phyloP scores from a whole-genome alignment of 1,140 invertebrate genomes.

The Pararge aegeria region DNA sequence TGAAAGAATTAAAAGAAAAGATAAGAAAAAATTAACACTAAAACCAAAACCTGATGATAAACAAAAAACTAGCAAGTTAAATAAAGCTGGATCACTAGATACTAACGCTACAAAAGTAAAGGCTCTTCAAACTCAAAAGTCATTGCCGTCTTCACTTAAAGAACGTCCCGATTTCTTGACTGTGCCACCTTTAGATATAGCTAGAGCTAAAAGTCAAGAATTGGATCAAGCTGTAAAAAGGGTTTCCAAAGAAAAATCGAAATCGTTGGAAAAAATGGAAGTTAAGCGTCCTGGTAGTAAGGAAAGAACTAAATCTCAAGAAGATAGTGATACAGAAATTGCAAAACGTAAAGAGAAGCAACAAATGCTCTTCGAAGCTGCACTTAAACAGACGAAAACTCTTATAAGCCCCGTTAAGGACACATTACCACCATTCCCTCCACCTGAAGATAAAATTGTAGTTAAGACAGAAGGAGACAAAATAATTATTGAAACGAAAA shows the following conservation, averaged over 20 bases:
- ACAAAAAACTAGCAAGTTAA: conserved; percentile 61
- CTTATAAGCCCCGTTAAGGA: conserved; percentile 85
- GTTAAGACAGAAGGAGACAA: conserved; percentile 83
- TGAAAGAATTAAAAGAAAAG: conserved; percentile 76
- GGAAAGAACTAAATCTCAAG: conserved; percentile 84
- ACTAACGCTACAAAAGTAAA: conserved; percentile 73
- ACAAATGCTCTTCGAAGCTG: conserved; percentile 85
- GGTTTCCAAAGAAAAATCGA: conserved; percentile 83
- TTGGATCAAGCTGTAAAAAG: conserved; percentile 79
- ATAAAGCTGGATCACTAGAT: conserved; percentile 73
- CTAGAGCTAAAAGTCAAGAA: conserved; percentile 83
- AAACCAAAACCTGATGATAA: conserved; percentile 74
- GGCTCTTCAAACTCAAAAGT: conserved; percentile 76
- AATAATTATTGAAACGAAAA: conserved; percentile 83
- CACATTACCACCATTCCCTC: conserved; percentile 83
- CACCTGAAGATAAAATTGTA: conserved; percentile 84
- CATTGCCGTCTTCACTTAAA: conserved; percentile 76
- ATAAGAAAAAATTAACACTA: conserved; percentile 73
- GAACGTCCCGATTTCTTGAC: conserved; percentile 77
- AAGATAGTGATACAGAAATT: conserved; percentile 84
- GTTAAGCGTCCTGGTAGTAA: conserved; percentile 81
- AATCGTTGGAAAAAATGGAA: conserved; percentile 83
- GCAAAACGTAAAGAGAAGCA: conserved; percentile 85
- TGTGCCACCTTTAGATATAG: conserved; percentile 80
- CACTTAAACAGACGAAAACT: conserved; percentile 85